Percentiles rank a stretch among this genome's conserved stretches.
phyloP scores from a whole-genome alignment of 2,888 invertebrate species.

The Notodonta ziczac region DNA sequence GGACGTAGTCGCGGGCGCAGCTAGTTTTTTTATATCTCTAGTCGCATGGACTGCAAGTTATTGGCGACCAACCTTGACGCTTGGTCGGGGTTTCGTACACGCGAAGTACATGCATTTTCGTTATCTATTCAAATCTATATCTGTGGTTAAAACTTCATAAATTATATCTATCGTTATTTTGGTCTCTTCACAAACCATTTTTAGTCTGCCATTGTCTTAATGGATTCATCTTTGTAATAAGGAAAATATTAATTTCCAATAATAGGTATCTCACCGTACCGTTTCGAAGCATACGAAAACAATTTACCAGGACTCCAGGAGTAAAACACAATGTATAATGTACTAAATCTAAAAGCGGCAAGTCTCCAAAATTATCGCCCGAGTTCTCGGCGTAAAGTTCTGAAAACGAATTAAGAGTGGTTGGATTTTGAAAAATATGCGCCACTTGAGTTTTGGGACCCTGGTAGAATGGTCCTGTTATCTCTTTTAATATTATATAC shows the following conservation, averaged over 20 bases:
- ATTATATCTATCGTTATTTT: too few species aligned
- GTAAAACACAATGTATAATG: constrained; percentile 48
- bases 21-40: too few species aligned
- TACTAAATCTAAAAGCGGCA: constrained; percentile 41
- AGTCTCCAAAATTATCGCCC: constrained; percentile 60
- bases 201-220: too few species aligned
- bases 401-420: constrained; percentile 52
- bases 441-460: constrained; percentile 28
- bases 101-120: too few species aligned
- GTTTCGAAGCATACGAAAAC: constrained; percentile 41
- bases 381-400: constrained; percentile 53
- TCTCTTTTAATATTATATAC: constrained; percentile 25
- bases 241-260: constrained; percentile 25
- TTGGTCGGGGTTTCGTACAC: too few species aligned
- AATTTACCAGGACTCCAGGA: constrained; percentile 30
- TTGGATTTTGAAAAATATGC: constrained; percentile 49
- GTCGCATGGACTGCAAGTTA: too few species aligned
- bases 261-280: constrained; percentile 27
- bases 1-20: too few species aligned
- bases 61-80: too few species aligned
- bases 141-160: too few species aligned
- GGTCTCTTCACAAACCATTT: too few species aligned
- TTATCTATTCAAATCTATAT: too few species aligned
- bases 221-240: too few species aligned
- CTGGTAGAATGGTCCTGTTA: constrained; percentile 24